phyloP scores from a whole-genome alignment of 2,888 invertebrate genomes.

The Phyllotreta striolata region DNA sequence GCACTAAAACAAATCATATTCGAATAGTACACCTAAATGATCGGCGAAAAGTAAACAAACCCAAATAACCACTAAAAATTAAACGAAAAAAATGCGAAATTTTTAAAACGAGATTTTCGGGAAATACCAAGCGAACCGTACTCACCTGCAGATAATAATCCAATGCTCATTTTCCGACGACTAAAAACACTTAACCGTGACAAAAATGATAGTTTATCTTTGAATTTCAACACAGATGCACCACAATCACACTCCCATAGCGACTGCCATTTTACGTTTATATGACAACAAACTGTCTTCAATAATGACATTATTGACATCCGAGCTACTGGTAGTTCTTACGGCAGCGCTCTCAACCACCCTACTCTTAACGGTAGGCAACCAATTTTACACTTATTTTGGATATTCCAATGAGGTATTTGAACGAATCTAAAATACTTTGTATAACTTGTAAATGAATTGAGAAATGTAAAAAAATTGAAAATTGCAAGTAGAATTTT shows the following conservation, averaged over 20 bases:
- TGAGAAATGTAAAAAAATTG: too few relatives aligned
- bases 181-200: conserved; percentile 33
- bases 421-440: too few relatives aligned
- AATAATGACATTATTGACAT: conserved; percentile 27
- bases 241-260: conserved; percentile 39
- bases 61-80: too few relatives aligned
- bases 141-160: conserved; percentile 26
- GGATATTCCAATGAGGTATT: too few relatives aligned
- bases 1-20: conserved; percentile 5
- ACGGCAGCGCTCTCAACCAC: too few relatives aligned
- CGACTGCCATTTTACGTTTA: conserved; percentile 42
- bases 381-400: too few relatives aligned
- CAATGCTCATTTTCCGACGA: conserved; percentile 20
- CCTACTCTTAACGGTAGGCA: too few relatives aligned
- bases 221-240: conserved; percentile 43
- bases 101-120: too few relatives aligned
- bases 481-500: too few relatives aligned
- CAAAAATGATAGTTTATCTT: conserved; percentile 31
- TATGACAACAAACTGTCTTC: conserved; percentile 33
- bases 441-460: too few relatives aligned
- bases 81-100: too few relatives aligned
- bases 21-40: neutral
- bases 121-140: neutral
- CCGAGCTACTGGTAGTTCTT: neutral
- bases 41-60: too few relatives aligned